These are phyloP conservation scores for Cremastinae sp. DNA, from an alignment of 2,888 invertebrate species.

Conservation along the genomic window DNA sequence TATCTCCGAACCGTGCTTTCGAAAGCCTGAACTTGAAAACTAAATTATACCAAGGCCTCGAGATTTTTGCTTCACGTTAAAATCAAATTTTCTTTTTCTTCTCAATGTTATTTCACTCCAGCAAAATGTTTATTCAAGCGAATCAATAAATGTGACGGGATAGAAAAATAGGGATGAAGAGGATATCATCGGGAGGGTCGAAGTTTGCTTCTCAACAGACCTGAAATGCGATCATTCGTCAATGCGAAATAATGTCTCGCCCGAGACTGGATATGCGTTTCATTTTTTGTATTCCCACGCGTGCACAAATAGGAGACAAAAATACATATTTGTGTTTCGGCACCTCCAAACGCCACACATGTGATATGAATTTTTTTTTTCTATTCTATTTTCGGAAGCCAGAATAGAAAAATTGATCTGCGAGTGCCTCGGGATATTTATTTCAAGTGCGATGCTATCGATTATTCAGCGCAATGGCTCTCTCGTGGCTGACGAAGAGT, in stretches of 20 bases:
- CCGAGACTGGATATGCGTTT: not conserved
- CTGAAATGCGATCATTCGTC: constrained; percentile 11
- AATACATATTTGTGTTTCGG: not conserved
- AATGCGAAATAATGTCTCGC: constrained; percentile 7
- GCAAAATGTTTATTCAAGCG: not conserved
- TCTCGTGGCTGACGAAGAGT: constrained; percentile 10
- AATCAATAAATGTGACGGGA: too few relatives aligned
- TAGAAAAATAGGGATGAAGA: not conserved
- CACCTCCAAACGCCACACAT: not conserved
- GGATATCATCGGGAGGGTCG: not conserved
- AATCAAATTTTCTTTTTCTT: not conserved
- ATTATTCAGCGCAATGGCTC: constrained; percentile 25
- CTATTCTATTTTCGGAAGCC: constrained; percentile 17
- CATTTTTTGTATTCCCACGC: too few relatives aligned
- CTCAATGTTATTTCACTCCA: too few relatives aligned
- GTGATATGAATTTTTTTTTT: constrained; percentile 17
- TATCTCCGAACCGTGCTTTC: not conserved
- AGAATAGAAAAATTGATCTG: constrained; percentile 28
- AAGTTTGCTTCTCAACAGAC: not conserved
- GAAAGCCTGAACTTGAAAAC: not conserved
- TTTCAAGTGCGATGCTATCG: constrained; percentile 36
- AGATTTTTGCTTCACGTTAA: not conserved
- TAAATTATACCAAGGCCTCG: not conserved
- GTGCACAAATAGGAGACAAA: too few relatives aligned
- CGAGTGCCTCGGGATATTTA: constrained; percentile 19